Percentiles rank a stretch among this genome's conserved stretches.
These are phyloP conservation scores for Carapus acus DNA, from an alignment of 2,797 vertebrate species.

Conservation along the genomic window DNA sequence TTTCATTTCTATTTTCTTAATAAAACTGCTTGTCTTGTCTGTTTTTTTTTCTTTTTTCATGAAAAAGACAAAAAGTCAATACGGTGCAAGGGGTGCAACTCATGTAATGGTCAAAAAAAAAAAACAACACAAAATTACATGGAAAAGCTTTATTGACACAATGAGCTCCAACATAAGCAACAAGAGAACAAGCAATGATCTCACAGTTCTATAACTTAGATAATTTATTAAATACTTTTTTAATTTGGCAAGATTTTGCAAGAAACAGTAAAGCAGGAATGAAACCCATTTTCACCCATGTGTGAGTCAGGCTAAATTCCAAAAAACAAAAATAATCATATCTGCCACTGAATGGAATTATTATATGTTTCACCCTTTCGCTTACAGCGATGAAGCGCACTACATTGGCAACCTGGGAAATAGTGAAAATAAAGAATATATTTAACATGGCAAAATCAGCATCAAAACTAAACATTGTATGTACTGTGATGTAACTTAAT, in stretches of 20 bases:
- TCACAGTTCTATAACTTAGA: conserved; percentile 70
- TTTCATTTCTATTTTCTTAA: too few relatives aligned
- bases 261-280: conserved; percentile 63
- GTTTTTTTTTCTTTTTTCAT: too few relatives aligned
- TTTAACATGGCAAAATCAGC: conserved; percentile 50
- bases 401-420: conserved; percentile 61
- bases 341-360: conserved; percentile 61
- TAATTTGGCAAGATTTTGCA: conserved; percentile 81
- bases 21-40: too few relatives aligned
- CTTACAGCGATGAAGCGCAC: conserved; percentile 64
- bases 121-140: conserved; percentile 47
- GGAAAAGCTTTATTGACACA: conserved; percentile 86
- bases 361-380: conserved; percentile 73
- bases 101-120: neutral
- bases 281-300: too few relatives aligned
- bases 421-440: conserved; percentile 78
- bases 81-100: neutral
- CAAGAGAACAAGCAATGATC: conserved; percentile 56
- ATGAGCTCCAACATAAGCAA: conserved; percentile 76
- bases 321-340: too few relatives aligned
- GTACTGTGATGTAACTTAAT: conserved; percentile 23
- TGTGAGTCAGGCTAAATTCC: too few relatives aligned
- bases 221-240: conserved; percentile 74
- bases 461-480: conserved; percentile 24
- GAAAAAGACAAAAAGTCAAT: neutral